Conservation (phyloP, 2,888 invertebrate genomes). For the Lamellibrachia satsuma region DNA sequence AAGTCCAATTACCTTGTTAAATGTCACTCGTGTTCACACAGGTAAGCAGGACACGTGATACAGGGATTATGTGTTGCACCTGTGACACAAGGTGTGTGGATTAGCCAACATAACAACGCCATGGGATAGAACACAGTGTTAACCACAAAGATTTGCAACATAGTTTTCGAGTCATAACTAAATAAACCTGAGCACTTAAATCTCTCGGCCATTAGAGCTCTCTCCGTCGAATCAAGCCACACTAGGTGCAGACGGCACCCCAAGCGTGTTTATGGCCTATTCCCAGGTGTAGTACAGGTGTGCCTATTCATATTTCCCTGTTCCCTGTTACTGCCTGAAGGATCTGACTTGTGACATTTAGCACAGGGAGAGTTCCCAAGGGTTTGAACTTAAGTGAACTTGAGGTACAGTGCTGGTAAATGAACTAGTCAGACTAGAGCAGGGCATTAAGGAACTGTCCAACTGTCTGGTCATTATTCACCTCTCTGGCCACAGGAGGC, state of each 20-base stretch:
- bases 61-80: not conserved
- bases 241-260: not conserved
- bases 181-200: no score
- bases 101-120: not conserved
- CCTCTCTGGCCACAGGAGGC: not conserved
- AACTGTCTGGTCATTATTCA: slow-evolving; percentile 3
- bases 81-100: not conserved
- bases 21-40: not conserved
- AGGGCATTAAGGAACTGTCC: not conserved
- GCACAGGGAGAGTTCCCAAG: not conserved
- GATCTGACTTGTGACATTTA: not conserved
- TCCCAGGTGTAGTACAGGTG: not conserved
- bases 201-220: not conserved
- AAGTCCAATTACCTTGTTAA: not conserved
- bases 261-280: not conserved
- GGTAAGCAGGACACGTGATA: not conserved
- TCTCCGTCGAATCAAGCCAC: not conserved
- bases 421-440: not conserved
- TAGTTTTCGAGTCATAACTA: not conserved
- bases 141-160: not conserved
- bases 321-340: not conserved
- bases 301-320: not conserved
- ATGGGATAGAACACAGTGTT: not conserved
- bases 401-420: not conserved
- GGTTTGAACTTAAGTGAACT: not conserved